These are phyloP conservation scores for Trachelus stipa DNA, from an alignment of 2,888 invertebrate species.

Conservation along the genomic window DNA sequence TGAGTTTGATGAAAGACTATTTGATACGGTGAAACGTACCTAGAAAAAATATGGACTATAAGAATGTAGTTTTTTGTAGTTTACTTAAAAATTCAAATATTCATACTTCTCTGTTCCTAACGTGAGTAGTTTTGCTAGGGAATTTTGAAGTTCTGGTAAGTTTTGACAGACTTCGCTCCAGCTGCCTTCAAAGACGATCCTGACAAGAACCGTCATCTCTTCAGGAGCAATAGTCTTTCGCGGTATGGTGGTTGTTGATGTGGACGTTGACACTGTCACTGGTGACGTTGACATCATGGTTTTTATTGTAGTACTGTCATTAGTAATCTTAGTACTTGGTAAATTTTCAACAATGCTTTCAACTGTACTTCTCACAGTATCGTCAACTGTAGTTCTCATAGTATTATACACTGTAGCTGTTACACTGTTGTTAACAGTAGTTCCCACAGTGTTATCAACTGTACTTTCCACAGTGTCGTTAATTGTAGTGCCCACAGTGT, in stretches of 20 bases:
- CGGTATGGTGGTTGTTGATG: background rate
- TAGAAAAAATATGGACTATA: slow-evolving; percentile 31
- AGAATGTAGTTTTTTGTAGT: background rate
- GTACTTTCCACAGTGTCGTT: too few species aligned
- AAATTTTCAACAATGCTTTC: background rate
- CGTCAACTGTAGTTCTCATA: slow-evolving; percentile 23
- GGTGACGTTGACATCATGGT: background rate
- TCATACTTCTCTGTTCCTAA: slow-evolving; percentile 45
- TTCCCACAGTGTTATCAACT: too few species aligned
- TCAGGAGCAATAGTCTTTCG: slow-evolving; percentile 27
- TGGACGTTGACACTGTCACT: background rate
- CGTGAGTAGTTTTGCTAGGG: slow-evolving; percentile 47
- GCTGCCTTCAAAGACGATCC: slow-evolving; percentile 52
- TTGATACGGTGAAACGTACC: slow-evolving; percentile 47
- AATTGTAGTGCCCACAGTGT: too few species aligned
- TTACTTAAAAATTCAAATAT: background rate
- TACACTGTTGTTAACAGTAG: too few species aligned
- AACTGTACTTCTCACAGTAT: background rate
- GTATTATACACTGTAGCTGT: background rate
- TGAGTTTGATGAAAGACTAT: slow-evolving; percentile 54
- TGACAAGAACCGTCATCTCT: slow-evolving; percentile 47
- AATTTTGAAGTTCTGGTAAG: slow-evolving; percentile 40
- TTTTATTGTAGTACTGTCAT: background rate
- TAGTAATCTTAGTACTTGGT: background rate
- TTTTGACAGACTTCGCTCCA: slow-evolving; percentile 51